A percentile compares a stretch with the other conserved stretches of the same genome.
Evolutionary conservation across 2,888 invertebrate genomes (phyloP).

Genomic region (Amphiduros pacificus): DNA sequence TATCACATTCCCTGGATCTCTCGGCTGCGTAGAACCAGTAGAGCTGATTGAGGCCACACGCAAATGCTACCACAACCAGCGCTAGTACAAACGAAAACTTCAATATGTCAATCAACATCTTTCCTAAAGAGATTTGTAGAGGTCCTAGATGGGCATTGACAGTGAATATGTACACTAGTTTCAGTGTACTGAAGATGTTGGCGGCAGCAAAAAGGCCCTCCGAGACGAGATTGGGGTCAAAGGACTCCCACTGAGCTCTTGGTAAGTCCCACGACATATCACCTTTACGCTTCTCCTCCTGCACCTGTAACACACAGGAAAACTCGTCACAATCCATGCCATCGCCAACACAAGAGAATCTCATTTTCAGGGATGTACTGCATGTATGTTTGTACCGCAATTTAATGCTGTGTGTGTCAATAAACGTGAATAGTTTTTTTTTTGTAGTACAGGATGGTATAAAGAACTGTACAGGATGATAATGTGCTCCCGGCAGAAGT

Average conservation of each 20-base stretch:
- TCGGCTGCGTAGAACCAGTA: constrained; percentile 76
- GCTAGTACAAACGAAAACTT: constrained; percentile 91
- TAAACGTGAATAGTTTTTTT: too few species aligned
- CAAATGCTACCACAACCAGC: constrained; percentile 78
- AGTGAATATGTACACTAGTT: constrained; percentile 88
- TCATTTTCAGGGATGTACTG: background rate
- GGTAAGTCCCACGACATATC: constrained; percentile 16
- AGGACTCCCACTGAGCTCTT: constrained; percentile 93
- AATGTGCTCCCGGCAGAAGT: too few species aligned
- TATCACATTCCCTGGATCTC: constrained; percentile 20
- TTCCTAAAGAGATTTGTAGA: constrained; percentile 84
- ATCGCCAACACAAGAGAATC: background rate
- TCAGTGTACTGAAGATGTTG: constrained; percentile 91
- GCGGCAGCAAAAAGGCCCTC: constrained; percentile 88
- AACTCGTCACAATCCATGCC: background rate
- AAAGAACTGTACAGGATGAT: too few species aligned
- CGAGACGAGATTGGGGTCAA: constrained; percentile 93
- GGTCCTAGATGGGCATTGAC: constrained; percentile 92
- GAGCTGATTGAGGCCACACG: constrained; percentile 85
- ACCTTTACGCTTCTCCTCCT: constrained; percentile 24
- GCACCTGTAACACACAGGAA: constrained; percentile 21
- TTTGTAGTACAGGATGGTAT: too few species aligned
- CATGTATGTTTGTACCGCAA: too few species aligned
- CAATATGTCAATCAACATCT: constrained; percentile 77
- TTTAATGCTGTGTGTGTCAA: too few species aligned